phyloP scores from a whole-genome alignment of 2,113 vertebrate genomes.

The Prunella fulvescens region DNA sequence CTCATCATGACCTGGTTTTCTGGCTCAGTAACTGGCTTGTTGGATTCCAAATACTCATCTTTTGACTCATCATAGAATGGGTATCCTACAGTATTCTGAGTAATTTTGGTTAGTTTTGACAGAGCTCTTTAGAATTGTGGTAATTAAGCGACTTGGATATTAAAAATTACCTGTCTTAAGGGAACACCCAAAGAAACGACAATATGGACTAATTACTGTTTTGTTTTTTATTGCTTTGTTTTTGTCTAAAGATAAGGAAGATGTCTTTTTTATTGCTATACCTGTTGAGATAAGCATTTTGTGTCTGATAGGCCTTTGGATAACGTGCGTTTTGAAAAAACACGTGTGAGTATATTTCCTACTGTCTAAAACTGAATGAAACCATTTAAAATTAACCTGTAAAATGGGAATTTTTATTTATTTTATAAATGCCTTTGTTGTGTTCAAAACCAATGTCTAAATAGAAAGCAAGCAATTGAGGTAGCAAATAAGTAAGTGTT shows the following conservation, averaged over 20 bases:
- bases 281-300: slow-evolving; percentile 57
- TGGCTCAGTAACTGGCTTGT: neutral
- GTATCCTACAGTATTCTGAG: neutral
- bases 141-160: neutral
- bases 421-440: neutral
- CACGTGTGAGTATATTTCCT: slow-evolving; percentile 61
- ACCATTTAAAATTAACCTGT: neutral
- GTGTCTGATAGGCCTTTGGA: slow-evolving; percentile 37
- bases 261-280: slow-evolving; percentile 33
- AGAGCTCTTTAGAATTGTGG: neutral
- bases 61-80: neutral
- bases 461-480: neutral
- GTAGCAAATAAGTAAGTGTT: neutral
- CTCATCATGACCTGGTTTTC: neutral
- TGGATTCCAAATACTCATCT: neutral
- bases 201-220: neutral
- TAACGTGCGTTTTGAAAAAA: slow-evolving; percentile 56
- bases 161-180: neutral
- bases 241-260: slow-evolving; percentile 46
- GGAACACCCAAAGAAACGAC: neutral
- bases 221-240: neutral
- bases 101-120: neutral
- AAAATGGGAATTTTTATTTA: neutral
- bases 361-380: neutral
- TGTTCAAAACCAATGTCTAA: neutral